A percentile compares a stretch with the other conserved stretches of the same genome.
Conservation (phyloP, 2,797 vertebrate genomes). For the Ispidina lecontei region DNA sequence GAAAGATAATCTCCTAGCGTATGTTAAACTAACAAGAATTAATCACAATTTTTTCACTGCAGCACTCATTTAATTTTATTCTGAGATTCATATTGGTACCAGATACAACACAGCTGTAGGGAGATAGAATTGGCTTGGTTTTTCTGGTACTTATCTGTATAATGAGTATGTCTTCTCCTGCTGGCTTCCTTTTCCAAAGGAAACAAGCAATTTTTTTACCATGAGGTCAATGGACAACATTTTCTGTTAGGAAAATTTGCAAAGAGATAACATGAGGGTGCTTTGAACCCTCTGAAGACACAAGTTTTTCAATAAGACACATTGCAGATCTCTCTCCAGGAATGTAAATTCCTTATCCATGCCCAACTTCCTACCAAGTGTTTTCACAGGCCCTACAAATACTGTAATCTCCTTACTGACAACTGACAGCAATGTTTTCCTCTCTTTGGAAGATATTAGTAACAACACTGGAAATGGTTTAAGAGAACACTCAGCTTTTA, state of each 20-base stretch:
- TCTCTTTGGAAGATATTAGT: background rate
- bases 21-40: background rate
- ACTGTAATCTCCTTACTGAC: background rate
- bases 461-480: background rate
- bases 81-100: background rate
- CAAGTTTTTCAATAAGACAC: background rate
- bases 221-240: background rate
- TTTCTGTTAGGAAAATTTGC: background rate
- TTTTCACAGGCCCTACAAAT: background rate
- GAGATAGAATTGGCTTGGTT: background rate
- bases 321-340: background rate
- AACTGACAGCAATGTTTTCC: slow-evolving; percentile 16
- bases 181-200: background rate
- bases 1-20: background rate
- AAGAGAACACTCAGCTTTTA: background rate
- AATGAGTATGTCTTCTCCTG: background rate
- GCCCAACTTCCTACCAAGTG: background rate
- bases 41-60: background rate
- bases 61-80: background rate
- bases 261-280: background rate
- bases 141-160: background rate
- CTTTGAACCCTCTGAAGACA: background rate
- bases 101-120: background rate
- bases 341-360: background rate
- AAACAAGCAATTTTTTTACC: background rate